These are phyloP conservation scores for Corythornis madagascariensis DNA, from an alignment of 2,113 vertebrate genomes.

Conservation along the genomic window DNA sequence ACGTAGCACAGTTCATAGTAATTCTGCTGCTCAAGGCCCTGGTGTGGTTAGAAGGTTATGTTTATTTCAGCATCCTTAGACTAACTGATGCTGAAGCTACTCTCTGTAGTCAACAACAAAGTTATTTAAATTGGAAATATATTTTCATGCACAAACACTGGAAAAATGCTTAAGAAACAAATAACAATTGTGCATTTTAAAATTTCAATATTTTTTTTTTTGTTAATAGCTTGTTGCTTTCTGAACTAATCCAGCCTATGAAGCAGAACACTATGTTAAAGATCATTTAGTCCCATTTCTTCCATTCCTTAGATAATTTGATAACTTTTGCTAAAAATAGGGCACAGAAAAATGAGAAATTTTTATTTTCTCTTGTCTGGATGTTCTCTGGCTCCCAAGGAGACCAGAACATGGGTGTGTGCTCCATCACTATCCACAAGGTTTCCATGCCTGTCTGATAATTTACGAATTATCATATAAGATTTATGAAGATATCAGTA, in stretches of 20 bases:
- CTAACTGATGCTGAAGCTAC: neutral
- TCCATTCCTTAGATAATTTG: neutral
- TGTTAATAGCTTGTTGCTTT: neutral
- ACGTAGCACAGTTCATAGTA: neutral
- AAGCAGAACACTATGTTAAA: neutral
- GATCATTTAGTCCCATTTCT: neutral
- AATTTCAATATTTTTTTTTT: neutral
- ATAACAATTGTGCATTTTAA: neutral
- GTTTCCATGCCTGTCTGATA: neutral
- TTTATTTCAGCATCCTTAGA: neutral
- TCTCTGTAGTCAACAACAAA: neutral
- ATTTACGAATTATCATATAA: neutral
- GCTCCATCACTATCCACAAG: neutral
- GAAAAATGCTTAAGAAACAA: neutral
- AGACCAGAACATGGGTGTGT: neutral
- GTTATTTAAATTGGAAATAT: neutral
- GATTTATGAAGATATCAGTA: too few species aligned
- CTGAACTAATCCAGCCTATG: neutral
- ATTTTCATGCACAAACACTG: neutral
- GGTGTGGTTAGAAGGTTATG: neutral
- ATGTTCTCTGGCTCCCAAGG: neutral
- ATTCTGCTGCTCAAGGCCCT: neutral
- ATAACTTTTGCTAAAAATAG: neutral
- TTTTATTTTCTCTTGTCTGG: neutral
- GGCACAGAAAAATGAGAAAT: neutral